phyloP scores from a whole-genome alignment of 2,888 invertebrate genomes.

The Atherix ibis region DNA sequence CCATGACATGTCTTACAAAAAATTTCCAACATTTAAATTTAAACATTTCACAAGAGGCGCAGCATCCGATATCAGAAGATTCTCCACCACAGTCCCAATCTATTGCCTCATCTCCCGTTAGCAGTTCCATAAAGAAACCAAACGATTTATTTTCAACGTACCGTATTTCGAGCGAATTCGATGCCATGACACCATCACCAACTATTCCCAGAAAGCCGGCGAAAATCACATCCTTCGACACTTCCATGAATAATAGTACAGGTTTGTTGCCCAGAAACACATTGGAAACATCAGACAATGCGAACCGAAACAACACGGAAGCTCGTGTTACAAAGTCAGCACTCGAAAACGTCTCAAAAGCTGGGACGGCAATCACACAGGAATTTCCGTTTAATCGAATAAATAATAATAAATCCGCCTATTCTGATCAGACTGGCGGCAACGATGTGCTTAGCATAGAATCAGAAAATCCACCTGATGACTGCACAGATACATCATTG shows the following conservation, averaged over 20 bases:
- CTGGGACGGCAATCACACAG: slow-evolving; percentile 47
- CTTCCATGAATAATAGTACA: neutral
- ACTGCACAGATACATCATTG: slow-evolving; percentile 6
- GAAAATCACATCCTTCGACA: slow-evolving; percentile 3
- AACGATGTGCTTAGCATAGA: slow-evolving; percentile 2
- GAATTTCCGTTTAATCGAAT: slow-evolving; percentile 35
- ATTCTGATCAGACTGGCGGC: slow-evolving; percentile 13
- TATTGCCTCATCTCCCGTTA: slow-evolving; percentile 22
- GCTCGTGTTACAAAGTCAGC: slow-evolving; percentile 37
- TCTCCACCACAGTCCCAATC: slow-evolving; percentile 5
- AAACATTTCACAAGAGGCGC: slow-evolving; percentile 3
- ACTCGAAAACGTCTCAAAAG: slow-evolving; percentile 50
- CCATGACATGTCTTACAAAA: slow-evolving; percentile 10
- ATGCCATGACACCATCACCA: slow-evolving; percentile 10
- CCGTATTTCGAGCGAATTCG: slow-evolving; percentile 19
- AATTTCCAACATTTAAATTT: too few relatives aligned
- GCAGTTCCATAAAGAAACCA: slow-evolving; percentile 23
- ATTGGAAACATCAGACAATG: slow-evolving; percentile 13
- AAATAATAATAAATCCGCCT: slow-evolving; percentile 8
- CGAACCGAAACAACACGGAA: slow-evolving; percentile 29
- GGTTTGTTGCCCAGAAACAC: too few relatives aligned
- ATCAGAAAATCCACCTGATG: slow-evolving; percentile 11
- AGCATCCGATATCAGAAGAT: slow-evolving; percentile 7
- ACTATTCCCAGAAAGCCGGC: neutral
- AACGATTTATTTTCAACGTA: too few relatives aligned